A percentile compares a stretch with the other conserved stretches of the same genome.
Conservation (phyloP, 2,113 vertebrate species). For the Pyxicephalus adspersus region DNA sequence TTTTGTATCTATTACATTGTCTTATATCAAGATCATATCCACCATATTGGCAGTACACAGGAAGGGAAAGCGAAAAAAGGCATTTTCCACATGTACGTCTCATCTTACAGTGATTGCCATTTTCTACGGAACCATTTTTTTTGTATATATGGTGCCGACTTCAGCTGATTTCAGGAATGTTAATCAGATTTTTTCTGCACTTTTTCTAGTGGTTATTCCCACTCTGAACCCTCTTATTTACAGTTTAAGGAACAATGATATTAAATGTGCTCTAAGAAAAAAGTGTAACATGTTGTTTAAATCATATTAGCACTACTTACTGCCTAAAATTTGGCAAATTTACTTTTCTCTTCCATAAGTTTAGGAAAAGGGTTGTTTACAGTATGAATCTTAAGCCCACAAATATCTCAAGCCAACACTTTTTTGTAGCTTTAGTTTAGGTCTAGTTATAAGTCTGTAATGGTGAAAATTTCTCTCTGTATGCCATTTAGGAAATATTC, state of each 20-base stretch:
- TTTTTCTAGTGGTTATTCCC: constrained; percentile 10
- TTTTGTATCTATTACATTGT: not conserved
- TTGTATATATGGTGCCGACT: constrained; percentile 8
- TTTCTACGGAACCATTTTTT: constrained; percentile 2
- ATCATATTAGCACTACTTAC: too few relatives aligned
- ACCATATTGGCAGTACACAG: not conserved
- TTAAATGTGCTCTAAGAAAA: not conserved
- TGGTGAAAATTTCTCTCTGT: too few relatives aligned
- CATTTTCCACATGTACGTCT: constrained; percentile 17
- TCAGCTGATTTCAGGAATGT: not conserved
- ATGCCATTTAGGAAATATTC: too few relatives aligned
- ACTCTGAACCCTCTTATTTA: constrained; percentile 30
- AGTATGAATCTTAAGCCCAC: too few relatives aligned
- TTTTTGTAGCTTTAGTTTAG: too few relatives aligned
- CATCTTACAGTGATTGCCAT: constrained; percentile 7
- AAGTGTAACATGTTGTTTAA: not conserved
- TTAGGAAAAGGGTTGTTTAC: too few relatives aligned
- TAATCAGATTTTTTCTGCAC: not conserved
- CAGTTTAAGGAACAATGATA: constrained; percentile 17
- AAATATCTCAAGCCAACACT: too few relatives aligned
- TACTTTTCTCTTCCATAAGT: too few relatives aligned
- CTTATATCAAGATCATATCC: constrained; percentile 14
- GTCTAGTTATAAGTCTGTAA: too few relatives aligned
- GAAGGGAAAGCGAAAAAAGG: not conserved
- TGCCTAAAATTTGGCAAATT: too few relatives aligned